Evolutionary conservation across 1,140 invertebrate genomes (phyloP).

Genomic region (Eurosta solidaginis): DNA sequence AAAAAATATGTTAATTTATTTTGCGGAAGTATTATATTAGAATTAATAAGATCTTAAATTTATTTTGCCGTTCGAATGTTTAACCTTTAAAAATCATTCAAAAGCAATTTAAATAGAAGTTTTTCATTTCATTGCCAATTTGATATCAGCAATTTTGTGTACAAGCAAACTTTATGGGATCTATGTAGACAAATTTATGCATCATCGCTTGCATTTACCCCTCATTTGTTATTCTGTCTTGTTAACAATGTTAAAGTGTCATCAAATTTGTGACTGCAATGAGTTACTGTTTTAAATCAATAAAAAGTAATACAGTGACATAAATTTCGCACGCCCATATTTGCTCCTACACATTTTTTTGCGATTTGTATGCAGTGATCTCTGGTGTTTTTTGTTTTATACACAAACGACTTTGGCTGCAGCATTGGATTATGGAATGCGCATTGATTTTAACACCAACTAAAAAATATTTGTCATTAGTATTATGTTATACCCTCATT

Average conservation of each 20-base stretch:
- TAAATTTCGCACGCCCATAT: background rate
- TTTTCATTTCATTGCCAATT: background rate
- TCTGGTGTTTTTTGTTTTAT: background rate
- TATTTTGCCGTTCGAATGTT: background rate
- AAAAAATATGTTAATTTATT: no score
- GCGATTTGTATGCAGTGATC: background rate
- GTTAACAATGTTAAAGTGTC: conserved; percentile 11
- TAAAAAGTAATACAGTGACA: background rate
- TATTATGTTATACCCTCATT: background rate
- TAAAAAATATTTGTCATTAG: conserved; percentile 19
- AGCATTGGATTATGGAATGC: conserved; percentile 15
- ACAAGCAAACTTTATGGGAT: no score
- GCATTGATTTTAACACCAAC: conserved; percentile 14
- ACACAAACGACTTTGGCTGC: background rate
- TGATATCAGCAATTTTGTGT: no score
- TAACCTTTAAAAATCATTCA: background rate
- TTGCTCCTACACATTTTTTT: background rate
- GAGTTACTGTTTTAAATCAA: background rate
- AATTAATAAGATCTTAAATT: background rate
- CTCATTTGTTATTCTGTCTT: background rate
- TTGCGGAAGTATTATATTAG: background rate
- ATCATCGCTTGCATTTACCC: background rate
- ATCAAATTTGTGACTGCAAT: conserved; percentile 3
- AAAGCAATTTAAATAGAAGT: background rate
- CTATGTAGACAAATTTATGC: no score